Percentiles rank a stretch among this genome's conserved stretches.
Conservation (phyloP, 1,140 invertebrate genomes). For the Prorops nasuta region DNA sequence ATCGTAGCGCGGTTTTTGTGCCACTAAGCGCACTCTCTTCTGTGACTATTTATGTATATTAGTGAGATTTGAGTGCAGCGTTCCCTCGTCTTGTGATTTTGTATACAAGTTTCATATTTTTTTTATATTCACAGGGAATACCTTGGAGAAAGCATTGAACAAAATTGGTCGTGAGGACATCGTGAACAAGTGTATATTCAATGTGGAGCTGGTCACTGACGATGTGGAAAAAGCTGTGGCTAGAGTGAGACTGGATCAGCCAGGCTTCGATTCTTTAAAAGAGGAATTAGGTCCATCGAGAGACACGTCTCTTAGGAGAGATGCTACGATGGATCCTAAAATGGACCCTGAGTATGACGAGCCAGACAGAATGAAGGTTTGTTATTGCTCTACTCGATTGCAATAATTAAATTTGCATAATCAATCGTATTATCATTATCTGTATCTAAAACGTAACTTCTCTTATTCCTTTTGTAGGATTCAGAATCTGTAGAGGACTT, state of each 20-base stretch:
- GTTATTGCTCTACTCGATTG: neutral
- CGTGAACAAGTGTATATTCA: conserved; percentile 85
- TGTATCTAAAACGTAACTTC: neutral
- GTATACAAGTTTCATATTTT: too few relatives aligned
- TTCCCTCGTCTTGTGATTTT: too few relatives aligned
- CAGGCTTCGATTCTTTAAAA: conserved; percentile 72
- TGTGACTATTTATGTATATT: too few relatives aligned
- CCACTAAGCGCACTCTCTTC: too few relatives aligned
- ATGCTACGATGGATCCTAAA: conserved; percentile 65
- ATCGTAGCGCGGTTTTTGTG: too few relatives aligned
- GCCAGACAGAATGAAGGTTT: conserved; percentile 50
- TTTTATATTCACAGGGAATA: conserved; percentile 65
- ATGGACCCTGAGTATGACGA: conserved; percentile 69
- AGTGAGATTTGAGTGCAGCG: too few relatives aligned
- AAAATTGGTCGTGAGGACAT: conserved; percentile 91
- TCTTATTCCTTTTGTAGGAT: conserved; percentile 51
- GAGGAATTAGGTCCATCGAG: conserved; percentile 71
- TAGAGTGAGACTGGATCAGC: conserved; percentile 72
- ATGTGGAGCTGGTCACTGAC: conserved; percentile 77
- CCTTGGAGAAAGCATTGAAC: conserved; percentile 83
- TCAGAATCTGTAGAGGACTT: conserved; percentile 66
- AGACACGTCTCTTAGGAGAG: conserved; percentile 63
- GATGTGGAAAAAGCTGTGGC: conserved; percentile 78
- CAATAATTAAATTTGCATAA: neutral
- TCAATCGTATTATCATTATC: conserved; percentile 1